Evolutionary conservation across 1,140 invertebrate species (phyloP), one percentile per base, ranked within the genome.

Genomic region (Lineus longissimus): DNA sequence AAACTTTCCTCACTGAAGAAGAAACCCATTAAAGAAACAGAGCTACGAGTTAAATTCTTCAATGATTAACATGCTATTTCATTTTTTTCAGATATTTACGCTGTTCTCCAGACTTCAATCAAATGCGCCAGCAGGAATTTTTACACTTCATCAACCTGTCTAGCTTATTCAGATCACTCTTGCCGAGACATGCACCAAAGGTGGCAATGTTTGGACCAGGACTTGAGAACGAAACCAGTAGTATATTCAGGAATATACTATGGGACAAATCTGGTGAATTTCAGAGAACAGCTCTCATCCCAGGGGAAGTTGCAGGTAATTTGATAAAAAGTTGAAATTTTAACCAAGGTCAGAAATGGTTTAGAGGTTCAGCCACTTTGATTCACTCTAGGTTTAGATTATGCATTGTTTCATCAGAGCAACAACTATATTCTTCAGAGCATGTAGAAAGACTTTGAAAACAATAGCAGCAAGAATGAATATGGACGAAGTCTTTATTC

Each of bases 131-230:
- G 56, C 65, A 73, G 58, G 58, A 70, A 19, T 71, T 71, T 64
- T 63, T 70, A 0, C 55, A 74, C 29, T 72, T 78, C 33, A 68
- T 68, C 40, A 72, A 76, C 27, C 66, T 78, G 13, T 70, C 72
- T 23, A 67, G 63, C 41, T 62, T 77, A 57, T 40, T 78, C 6
- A 69, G 71, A 61, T 75, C 68, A 54, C 72, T 78, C n/a, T 45
- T 78, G n/a, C 76, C 76, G 25, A 76, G 70, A 56, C 76, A 76
- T 63, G 65, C 64, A 43, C 73, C 76, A 13, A 71, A 70, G 56
- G 70, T 74, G 29, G 74, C 76, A 47, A 75, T 78, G 74, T 78
- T 76, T 73, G 76, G 76, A 55, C 75, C 76, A 51, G 76, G 76
- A n/a, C 59, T 78, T n/a, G 76, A 78, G 56, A 65, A 69, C 2